Conservation (phyloP, 2,888 invertebrate genomes). For the Epirrhoe alternata region DNA sequence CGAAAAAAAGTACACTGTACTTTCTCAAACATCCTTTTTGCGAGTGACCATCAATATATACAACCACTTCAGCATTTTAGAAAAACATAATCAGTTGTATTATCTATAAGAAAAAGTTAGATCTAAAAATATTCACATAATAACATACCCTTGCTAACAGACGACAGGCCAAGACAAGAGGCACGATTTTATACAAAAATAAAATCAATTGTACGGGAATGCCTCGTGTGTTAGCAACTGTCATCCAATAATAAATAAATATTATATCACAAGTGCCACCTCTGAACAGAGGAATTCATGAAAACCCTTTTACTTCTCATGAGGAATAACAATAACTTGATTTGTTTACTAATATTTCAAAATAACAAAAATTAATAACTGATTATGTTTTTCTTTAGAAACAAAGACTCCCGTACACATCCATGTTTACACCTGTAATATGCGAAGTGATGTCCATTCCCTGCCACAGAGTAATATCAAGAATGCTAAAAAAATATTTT, state of each 20-base stretch:
- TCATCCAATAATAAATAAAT: constrained; percentile 78
- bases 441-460: constrained; percentile 62
- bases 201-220: constrained; percentile 82
- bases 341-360: constrained; percentile 39
- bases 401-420: constrained; percentile 84
- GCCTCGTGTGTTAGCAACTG: constrained; percentile 83
- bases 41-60: constrained; percentile 66
- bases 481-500: constrained; percentile 70
- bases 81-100: constrained; percentile 81
- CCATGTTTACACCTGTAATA: constrained; percentile 70
- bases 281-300: constrained; percentile 60
- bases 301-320: constrained; percentile 51
- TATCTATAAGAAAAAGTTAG: constrained; percentile 66
- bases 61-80: constrained; percentile 71
- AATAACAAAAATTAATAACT: constrained; percentile 56
- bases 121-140: constrained; percentile 73
- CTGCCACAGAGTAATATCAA: constrained; percentile 73
- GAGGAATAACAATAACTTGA: constrained; percentile 50
- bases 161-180: constrained; percentile 85
- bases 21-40: constrained; percentile 65
- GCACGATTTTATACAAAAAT: constrained; percentile 84
- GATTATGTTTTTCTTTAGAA: constrained; percentile 81
- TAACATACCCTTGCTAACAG: constrained; percentile 76
- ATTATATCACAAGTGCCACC: constrained; percentile 78
- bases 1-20: constrained; percentile 36